Evolutionary conservation across 1,140 invertebrate species (phyloP).

Genomic region (Drosophila virilis): DNA sequence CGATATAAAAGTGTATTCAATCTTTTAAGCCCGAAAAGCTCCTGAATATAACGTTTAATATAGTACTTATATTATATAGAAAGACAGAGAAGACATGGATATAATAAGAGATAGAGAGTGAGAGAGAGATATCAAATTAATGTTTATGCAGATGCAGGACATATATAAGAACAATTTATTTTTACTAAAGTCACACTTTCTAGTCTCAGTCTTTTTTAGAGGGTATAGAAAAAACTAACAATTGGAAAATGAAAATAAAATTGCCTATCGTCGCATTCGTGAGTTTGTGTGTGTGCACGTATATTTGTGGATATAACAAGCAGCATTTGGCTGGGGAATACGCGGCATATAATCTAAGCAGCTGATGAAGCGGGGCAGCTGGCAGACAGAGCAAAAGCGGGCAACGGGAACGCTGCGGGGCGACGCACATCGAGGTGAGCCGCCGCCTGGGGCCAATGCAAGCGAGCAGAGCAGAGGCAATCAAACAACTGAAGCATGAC

Average conservation of each 20-base stretch:
- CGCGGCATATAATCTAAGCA: slow-evolving; percentile 51
- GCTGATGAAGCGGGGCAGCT: slow-evolving; percentile 6
- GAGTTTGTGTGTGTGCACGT: slow-evolving; percentile 8
- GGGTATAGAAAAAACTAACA: slow-evolving; percentile 36
- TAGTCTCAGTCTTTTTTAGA: not conserved
- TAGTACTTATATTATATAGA: no score
- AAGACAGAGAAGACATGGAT: no score
- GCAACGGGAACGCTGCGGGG: not conserved
- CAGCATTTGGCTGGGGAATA: slow-evolving; percentile 57
- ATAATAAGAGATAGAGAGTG: no score
- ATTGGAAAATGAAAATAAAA: slow-evolving; percentile 81
- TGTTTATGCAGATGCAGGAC: no score
- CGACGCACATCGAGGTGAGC: slow-evolving; percentile 42
- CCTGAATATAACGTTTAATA: no score
- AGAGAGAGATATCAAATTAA: no score
- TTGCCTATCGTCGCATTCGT: slow-evolving; percentile 57
- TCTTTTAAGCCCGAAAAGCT: no score
- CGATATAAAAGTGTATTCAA: no score
- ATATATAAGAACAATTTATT: no score
- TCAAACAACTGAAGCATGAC: slow-evolving; percentile 82
- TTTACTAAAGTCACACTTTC: not conserved
- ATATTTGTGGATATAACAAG: slow-evolving; percentile 51
- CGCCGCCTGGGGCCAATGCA: slow-evolving; percentile 67
- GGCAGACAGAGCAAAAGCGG: not conserved
- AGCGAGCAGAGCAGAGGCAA: slow-evolving; percentile 71